Conservation (phyloP, 2,113 vertebrate genomes). For the Pagrus major region DNA sequence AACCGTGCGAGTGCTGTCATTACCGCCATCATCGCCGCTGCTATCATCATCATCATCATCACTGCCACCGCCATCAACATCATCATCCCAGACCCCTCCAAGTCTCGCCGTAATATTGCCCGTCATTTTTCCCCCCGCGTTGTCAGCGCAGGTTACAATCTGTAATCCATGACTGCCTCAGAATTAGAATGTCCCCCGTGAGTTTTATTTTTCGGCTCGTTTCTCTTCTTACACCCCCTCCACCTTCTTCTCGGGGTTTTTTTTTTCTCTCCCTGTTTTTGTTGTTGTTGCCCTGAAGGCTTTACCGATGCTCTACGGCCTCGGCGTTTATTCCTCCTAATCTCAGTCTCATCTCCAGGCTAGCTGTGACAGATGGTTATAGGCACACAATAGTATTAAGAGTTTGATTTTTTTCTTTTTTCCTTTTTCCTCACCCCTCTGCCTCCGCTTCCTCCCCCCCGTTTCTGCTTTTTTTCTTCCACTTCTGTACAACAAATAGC, state of each 20-base stretch:
- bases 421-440: constrained; percentile 71
- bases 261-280: constrained; percentile 81
- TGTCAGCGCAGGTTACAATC: constrained; percentile 98
- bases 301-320: constrained; percentile 94
- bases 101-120: constrained; percentile 92
- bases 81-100: constrained; percentile 88
- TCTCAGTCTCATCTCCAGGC: constrained; percentile 99
- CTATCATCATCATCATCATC: constrained; percentile 86
- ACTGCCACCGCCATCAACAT: constrained; percentile 80
- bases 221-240: constrained; percentile 73
- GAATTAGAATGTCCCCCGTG: constrained; percentile 97
- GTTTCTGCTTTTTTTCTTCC: constrained; percentile 68
- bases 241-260: constrained; percentile 20
- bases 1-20: constrained; percentile 79
- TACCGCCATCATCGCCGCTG: constrained; percentile 84
- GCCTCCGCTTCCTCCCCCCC: constrained; percentile 11
- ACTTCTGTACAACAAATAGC: constrained; percentile 95
- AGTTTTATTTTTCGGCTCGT: constrained; percentile 84
- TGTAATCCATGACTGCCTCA: constrained; percentile 97
- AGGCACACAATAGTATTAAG: constrained; percentile 99
- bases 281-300: constrained; percentile 92
- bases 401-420: constrained; percentile 89
- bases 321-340: constrained; percentile 98
- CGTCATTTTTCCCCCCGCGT: constrained; percentile 92
- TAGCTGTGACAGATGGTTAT: constrained; percentile 99